phyloP scores from a whole-genome alignment of 2,888 invertebrate genomes.

The Elmis aenea region DNA sequence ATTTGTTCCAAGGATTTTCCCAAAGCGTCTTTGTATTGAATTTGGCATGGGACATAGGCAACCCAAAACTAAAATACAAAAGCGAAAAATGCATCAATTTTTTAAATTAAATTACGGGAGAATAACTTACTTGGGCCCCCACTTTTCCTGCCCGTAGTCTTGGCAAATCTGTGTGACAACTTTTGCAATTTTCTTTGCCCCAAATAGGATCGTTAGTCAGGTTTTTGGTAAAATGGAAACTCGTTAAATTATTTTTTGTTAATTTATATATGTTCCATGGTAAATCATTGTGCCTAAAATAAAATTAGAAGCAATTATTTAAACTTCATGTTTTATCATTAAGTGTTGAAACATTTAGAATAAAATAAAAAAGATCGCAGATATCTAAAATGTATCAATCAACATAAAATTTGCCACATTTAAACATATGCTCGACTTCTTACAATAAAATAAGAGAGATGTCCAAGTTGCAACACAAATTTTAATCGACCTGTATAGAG shows the following conservation, averaged over 20 bases:
- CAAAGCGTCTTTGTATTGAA: conserved; percentile 54
- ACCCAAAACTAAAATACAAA: conserved; percentile 53
- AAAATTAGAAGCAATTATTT: too few relatives aligned
- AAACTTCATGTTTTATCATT: too few relatives aligned
- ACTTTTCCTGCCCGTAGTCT: conserved; percentile 50
- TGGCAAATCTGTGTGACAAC: conserved; percentile 49
- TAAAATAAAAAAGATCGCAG: too few relatives aligned
- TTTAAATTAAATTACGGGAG: neutral
- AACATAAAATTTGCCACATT: too few relatives aligned
- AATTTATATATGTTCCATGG: conserved; percentile 42
- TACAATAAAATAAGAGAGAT: too few relatives aligned
- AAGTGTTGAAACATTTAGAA: too few relatives aligned
- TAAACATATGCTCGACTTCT: too few relatives aligned
- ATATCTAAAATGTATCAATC: too few relatives aligned
- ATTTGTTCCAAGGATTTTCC: conserved; percentile 56
- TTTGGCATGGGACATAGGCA: conserved; percentile 52
- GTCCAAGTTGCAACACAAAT: too few relatives aligned
- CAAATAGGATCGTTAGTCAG: conserved; percentile 42
- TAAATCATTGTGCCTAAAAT: conserved; percentile 48
- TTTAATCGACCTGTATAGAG: neutral
- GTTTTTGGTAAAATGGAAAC: conserved; percentile 53
- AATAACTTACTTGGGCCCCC: conserved; percentile 49
- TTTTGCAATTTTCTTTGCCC: conserved; percentile 44
- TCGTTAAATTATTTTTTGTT: conserved; percentile 39
- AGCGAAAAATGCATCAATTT: conserved; percentile 1